These are phyloP conservation scores for Autographa gamma DNA, from an alignment of 2,888 invertebrate genomes.

Conservation along the genomic window DNA sequence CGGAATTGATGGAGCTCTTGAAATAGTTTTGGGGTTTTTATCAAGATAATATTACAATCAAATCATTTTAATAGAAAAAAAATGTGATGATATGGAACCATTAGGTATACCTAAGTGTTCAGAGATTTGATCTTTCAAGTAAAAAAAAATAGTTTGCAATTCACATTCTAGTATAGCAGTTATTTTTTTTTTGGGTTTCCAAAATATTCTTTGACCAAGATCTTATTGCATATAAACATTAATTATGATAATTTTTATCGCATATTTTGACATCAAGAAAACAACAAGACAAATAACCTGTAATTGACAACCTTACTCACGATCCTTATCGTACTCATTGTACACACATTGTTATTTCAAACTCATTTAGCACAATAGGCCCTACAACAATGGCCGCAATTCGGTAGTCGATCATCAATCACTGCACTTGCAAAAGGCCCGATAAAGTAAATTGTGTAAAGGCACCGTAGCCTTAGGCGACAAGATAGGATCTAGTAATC, in stretches of 20 bases:
- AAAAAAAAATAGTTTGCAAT: no score
- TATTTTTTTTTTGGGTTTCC: no score
- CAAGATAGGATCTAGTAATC: conserved; percentile 86
- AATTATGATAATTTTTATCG: no score
- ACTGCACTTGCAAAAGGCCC: conserved; percentile 72
- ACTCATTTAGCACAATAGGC: conserved; percentile 43
- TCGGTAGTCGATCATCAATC: conserved; percentile 65
- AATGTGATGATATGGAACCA: no score
- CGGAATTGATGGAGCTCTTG: not conserved
- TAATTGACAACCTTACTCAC: not conserved
- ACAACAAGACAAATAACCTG: not conserved
- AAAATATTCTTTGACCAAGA: no score
- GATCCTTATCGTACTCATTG: not conserved
- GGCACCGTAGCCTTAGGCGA: conserved; percentile 76
- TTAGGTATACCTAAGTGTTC: no score
- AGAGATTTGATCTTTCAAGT: no score
- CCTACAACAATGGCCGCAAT: conserved; percentile 54
- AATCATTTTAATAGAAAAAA: no score
- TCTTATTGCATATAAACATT: no score
- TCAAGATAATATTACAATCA: no score
- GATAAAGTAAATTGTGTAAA: conserved; percentile 77
- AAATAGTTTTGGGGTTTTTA: not conserved
- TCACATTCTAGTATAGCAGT: no score
- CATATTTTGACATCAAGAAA: not conserved
- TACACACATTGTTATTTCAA: conserved; percentile 5